phyloP scores from a whole-genome alignment of 1,140 invertebrate genomes.

The Drosophila lacteicornis region DNA sequence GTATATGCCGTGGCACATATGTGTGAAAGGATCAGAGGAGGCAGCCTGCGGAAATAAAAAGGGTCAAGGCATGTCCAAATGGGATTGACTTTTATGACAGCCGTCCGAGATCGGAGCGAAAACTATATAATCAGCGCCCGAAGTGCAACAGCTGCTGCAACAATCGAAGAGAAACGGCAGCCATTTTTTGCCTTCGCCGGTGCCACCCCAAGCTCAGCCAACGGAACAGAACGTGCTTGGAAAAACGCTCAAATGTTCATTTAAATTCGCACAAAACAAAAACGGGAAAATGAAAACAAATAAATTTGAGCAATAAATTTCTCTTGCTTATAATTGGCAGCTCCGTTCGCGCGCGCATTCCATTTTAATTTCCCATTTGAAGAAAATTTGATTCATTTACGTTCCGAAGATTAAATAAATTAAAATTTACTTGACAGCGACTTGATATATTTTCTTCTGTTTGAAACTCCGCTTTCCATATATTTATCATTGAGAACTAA shows the following conservation, averaged over 20 bases:
- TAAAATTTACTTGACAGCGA: not conserved
- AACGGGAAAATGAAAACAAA: constrained; percentile 28
- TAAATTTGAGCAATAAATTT: constrained; percentile 55
- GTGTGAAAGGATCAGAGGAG: constrained; percentile 42
- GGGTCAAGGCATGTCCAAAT: constrained; percentile 63
- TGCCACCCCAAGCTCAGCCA: constrained; percentile 13
- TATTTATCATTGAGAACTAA: no score
- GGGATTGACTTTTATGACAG: constrained; percentile 76
- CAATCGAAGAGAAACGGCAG: constrained; percentile 55
- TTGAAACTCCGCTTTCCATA: no score
- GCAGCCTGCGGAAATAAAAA: constrained; percentile 47
- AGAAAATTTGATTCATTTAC: constrained; percentile 22
- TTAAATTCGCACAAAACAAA: constrained; percentile 39
- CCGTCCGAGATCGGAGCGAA: constrained; percentile 45
- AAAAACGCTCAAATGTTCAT: constrained; percentile 26
- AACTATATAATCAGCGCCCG: constrained; percentile 77
- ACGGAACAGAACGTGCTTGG: constrained; percentile 39
- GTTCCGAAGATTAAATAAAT: constrained; percentile 13
- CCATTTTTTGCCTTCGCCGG: constrained; percentile 28
- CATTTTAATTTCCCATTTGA: constrained; percentile 41
- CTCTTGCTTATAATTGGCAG: constrained; percentile 52
- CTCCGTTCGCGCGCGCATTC: constrained; percentile 29
- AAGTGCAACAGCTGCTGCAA: constrained; percentile 78
- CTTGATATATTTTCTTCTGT: no score
- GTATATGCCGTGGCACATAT: constrained; percentile 56